Base-by-base conservation (phyloP, 2,888 invertebrate species). In the Thymelicus lineola region DNA sequence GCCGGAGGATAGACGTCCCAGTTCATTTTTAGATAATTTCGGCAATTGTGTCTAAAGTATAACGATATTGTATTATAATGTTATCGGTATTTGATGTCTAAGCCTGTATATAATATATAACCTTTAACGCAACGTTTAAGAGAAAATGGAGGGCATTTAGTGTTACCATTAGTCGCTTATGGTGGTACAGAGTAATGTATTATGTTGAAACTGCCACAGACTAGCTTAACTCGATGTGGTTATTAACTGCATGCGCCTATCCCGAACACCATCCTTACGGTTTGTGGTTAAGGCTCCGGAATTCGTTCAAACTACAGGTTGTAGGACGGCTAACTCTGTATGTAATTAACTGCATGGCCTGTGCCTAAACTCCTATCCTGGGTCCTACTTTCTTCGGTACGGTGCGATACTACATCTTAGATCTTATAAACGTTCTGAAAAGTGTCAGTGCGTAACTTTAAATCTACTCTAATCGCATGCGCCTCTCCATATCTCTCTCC, bases 231-330 rank as follows among this genome's bases (percentile, higher is more conserved):
- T 66, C 68, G 60, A 66, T 71, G 59, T 57, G 57, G 74, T 77
- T n/a, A 80, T 76, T 91, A 88, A 91, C 73, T 72, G 90, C 90
- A 91, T 86, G 91, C 73, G 73, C 89, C 92, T 79, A 15, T 86
- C 90, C 90, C 65, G 14, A 66, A 28, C 73, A 77, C 88, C 89
- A 77, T 90, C 89, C 91, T 82, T 61, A 71, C 71, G 75, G 78
- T 86, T 85, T 85, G 85, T 86, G 87, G 86, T 84, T 53, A 38
- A 38, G 60, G 17, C 17, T 28, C 53, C 45, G 3, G 3, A 15
- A 15, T 35, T 28, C n/a, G 7, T 35, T 6, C 12, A n/a, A 4
- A 58, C 7, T 6, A 7, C 15, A 50, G 14, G n/a, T 55, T 58
- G 57, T 64, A 59, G 58, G 63, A 55, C 64, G 63, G 50, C 14